phyloP scores from a whole-genome alignment of 2,113 vertebrate genomes.

The Lepus timidus region DNA sequence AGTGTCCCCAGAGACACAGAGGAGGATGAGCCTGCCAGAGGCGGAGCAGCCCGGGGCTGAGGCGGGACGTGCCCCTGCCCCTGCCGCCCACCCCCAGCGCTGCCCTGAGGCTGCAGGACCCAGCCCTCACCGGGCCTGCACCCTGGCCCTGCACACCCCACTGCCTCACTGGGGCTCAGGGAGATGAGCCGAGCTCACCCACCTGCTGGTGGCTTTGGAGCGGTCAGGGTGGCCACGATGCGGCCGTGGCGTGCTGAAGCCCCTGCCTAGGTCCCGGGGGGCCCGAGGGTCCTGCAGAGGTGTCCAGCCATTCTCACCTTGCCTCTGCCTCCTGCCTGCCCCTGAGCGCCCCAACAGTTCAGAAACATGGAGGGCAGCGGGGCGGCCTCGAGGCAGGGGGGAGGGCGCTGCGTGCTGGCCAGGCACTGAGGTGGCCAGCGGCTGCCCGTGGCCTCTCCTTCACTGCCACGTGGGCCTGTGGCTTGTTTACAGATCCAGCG shows the following conservation, averaged over 20 bases:
- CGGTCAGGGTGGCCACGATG: background rate
- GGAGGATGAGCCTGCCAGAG: no score
- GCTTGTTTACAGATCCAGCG: constrained; percentile 87
- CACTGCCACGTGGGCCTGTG: no score
- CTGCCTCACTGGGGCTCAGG: background rate
- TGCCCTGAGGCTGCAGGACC: no score
- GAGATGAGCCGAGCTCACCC: background rate
- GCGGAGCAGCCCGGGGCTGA: no score
- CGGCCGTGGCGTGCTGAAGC: accelerated
- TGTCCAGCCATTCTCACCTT: accelerated
- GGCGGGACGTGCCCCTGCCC: no score
- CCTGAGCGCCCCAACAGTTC: background rate
- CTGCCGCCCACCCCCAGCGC: no score
- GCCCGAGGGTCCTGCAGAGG: background rate
- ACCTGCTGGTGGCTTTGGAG: background rate
- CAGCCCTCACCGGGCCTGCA: no score
- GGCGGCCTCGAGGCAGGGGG: background rate
- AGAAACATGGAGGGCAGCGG: background rate
- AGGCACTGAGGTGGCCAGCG: no score
- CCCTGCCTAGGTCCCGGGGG: accelerated
- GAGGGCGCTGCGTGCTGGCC: no score
- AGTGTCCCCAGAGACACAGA: no score
- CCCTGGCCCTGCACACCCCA: background rate
- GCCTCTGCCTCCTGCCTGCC: accelerated
- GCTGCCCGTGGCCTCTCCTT: no score